Evolutionary conservation across 2,113 vertebrate genomes (phyloP).

Genomic region (Bubo scandiacus): DNA sequence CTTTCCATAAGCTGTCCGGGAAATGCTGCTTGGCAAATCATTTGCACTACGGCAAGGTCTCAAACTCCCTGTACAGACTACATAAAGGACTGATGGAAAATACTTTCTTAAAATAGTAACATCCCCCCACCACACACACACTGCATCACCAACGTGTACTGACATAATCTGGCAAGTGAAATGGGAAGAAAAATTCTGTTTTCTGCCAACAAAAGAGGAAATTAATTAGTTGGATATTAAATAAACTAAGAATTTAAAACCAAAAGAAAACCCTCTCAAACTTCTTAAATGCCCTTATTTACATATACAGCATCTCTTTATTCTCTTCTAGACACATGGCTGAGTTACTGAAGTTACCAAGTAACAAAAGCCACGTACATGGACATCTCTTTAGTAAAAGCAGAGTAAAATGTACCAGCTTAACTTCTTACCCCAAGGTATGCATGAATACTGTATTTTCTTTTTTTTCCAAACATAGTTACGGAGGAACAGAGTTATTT

Average conservation of each 20-base stretch:
- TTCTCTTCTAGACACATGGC: not conserved
- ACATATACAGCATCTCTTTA: not conserved
- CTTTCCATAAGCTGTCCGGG: constrained; percentile 4
- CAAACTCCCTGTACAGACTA: not conserved
- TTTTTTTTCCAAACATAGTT: not conserved
- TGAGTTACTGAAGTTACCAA: not conserved
- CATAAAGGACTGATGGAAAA: not conserved
- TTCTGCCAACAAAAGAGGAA: not conserved
- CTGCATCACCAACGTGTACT: not conserved
- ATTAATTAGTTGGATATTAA: not conserved
- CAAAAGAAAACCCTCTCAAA: not conserved
- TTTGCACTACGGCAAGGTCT: not conserved
- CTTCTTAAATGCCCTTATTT: not conserved
- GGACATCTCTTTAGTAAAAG: not conserved
- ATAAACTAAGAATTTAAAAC: not conserved
- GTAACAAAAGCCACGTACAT: not conserved
- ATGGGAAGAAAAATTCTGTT: not conserved
- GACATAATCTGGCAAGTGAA: not conserved
- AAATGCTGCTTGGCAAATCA: constrained; percentile 16
- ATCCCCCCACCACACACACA: not conserved
- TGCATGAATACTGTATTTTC: not conserved
- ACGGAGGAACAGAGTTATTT: not conserved
- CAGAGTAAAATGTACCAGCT: not conserved
- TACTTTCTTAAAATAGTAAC: not conserved
- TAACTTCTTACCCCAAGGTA: not conserved